These are phyloP conservation scores for Calonectris borealis DNA, from an alignment of 2,113 vertebrate species.

Conservation along the genomic window DNA sequence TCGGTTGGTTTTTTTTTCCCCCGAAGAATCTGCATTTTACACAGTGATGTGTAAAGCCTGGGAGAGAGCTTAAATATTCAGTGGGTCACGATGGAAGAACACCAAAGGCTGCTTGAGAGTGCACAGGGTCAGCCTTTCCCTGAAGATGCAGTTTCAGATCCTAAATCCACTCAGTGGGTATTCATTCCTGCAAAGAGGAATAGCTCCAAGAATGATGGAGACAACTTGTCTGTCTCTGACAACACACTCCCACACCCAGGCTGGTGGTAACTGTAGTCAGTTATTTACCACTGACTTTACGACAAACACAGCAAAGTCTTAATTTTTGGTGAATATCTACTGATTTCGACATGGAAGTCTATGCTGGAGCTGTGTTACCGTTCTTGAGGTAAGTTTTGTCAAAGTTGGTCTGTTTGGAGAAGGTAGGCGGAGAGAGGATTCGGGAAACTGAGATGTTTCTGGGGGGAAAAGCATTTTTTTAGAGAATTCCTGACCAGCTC, in stretches of 20 bases:
- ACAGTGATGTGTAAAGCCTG: not conserved
- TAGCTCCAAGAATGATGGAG: not conserved
- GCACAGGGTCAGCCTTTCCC: not conserved
- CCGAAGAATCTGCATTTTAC: not conserved
- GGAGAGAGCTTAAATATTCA: conserved; percentile 2
- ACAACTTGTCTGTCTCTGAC: conserved; percentile 16
- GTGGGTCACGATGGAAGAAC: not conserved
- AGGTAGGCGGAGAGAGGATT: not conserved
- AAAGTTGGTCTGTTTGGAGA: not conserved
- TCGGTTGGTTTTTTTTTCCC: not conserved
- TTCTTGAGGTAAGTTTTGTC: not conserved
- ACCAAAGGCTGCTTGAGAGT: not conserved
- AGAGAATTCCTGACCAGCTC: not conserved
- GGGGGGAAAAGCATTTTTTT: accelerated
- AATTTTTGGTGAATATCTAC: not conserved
- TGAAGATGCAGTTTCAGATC: not conserved
- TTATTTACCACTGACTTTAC: not conserved
- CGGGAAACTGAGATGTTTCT: not conserved
- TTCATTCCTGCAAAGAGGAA: not conserved
- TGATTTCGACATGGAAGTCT: not conserved
- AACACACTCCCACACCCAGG: conserved; percentile 33
- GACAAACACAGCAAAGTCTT: not conserved
- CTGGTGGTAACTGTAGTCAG: not conserved
- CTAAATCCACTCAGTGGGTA: not conserved
- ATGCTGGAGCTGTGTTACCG: not conserved